phyloP scores from a whole-genome alignment of 2,888 invertebrate species.

The Xestoiulus laeticollis region DNA sequence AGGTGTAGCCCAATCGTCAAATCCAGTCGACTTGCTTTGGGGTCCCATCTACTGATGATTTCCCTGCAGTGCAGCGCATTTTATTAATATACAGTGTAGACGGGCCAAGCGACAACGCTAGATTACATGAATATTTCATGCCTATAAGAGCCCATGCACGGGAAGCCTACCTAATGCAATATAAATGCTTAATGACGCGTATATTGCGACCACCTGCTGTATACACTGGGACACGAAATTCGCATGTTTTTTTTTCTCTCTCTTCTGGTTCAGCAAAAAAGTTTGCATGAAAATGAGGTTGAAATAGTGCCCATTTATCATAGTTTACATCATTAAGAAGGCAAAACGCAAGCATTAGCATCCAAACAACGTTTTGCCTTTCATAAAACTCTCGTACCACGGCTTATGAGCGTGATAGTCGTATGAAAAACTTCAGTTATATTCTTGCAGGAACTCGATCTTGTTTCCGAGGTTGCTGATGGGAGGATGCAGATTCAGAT shows the following conservation, averaged over 20 bases:
- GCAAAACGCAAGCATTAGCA: neutral
- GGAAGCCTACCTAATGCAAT: neutral
- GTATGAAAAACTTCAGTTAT: neutral
- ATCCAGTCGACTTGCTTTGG: neutral
- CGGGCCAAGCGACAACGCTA: conserved; percentile 5
- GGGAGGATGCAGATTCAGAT: no score
- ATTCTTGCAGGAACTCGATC: neutral
- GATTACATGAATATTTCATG: conserved; percentile 35
- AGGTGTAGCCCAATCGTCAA: neutral
- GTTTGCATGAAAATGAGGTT: neutral
- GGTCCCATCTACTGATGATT: neutral
- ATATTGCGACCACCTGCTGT: conserved; percentile 35
- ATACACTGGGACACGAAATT: neutral
- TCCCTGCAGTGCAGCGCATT: conserved; percentile 31
- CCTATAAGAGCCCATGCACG: neutral
- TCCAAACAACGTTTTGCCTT: conserved; percentile 35
- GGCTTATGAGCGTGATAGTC: neutral
- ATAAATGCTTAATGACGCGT: conserved; percentile 10
- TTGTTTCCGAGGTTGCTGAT: no score
- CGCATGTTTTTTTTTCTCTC: neutral
- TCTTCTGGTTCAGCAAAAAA: neutral
- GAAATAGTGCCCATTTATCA: conserved; percentile 31
- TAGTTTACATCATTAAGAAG: conserved; percentile 39
- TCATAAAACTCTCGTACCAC: neutral
- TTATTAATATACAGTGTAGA: neutral